A percentile compares a stretch with the other conserved stretches of the same genome.
phyloP scores from a whole-genome alignment of 2,888 invertebrate genomes.

The Morpho helenor region DNA sequence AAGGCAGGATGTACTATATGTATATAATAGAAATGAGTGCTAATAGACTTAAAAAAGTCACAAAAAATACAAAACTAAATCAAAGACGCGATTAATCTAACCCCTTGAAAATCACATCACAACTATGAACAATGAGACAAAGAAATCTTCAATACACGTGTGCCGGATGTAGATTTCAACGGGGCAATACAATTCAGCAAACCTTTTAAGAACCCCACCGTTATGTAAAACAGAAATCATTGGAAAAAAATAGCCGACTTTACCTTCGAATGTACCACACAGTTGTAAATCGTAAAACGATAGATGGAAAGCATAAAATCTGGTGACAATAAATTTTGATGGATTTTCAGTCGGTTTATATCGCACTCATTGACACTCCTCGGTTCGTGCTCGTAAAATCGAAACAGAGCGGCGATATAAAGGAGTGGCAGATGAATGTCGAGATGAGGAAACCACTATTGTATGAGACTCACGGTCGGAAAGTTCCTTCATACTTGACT shows the following conservation, averaged over 20 bases:
- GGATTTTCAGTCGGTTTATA: conserved; percentile 40
- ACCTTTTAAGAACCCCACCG: conserved; percentile 59
- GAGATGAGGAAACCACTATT: conserved; percentile 66
- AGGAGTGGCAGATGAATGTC: conserved; percentile 68
- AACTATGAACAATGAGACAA: conserved; percentile 47
- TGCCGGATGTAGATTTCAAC: conserved; percentile 66
- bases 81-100: conserved; percentile 25
- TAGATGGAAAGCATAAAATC: conserved; percentile 38
- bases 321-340: conserved; percentile 33
- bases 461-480: conserved; percentile 28
- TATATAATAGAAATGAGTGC: too few species aligned
- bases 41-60: too few species aligned
- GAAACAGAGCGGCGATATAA: conserved; percentile 65
- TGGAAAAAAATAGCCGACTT: conserved; percentile 34
- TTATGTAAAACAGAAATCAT: conserved; percentile 53
- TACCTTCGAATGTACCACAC: conserved; percentile 15
- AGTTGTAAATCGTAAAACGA: conserved; percentile 26
- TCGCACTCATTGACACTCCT: conserved; percentile 55
- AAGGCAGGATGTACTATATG: too few species aligned
- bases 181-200: conserved; percentile 54
- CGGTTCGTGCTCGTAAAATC: conserved; percentile 66
- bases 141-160: conserved; percentile 59
- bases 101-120: conserved; percentile 21
- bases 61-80: background rate
- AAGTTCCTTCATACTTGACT: conserved; percentile 20